Conservation (phyloP, 2,888 invertebrate species). For the Eupithecia insigniata region DNA sequence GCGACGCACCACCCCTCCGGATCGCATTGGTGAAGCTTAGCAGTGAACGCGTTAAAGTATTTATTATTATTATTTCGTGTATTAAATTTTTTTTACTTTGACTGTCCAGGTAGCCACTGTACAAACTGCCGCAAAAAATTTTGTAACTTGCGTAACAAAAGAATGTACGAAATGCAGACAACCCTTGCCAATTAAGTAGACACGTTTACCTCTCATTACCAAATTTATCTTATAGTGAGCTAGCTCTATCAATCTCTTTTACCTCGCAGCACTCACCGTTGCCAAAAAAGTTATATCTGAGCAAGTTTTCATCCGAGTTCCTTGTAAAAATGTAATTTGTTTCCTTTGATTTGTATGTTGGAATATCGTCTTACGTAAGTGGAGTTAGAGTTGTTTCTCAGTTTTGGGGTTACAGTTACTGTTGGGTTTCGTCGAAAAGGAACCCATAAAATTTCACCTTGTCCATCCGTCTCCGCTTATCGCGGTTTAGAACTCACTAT, state of each 20-base stretch:
- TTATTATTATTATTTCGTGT: too few species aligned
- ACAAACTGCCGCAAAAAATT: too few species aligned
- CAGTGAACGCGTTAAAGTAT: too few species aligned
- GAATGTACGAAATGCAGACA: too few species aligned
- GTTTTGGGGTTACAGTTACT: slow-evolving; percentile 2
- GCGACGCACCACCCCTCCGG: too few species aligned
- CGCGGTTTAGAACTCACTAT: too few species aligned
- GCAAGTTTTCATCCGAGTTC: slow-evolving; percentile 53
- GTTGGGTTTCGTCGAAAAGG: neutral
- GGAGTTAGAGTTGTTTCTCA: slow-evolving; percentile 29
- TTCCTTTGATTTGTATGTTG: slow-evolving; percentile 39
- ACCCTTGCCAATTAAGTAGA: too few species aligned
- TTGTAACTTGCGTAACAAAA: too few species aligned
- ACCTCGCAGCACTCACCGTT: slow-evolving; percentile 15
- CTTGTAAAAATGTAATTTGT: slow-evolving; percentile 61
- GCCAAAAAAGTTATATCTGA: slow-evolving; percentile 41
- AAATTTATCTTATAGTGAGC: slow-evolving; percentile 22
- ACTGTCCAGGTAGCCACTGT: too few species aligned
- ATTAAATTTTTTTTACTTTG: too few species aligned
- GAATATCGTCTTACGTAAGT: slow-evolving; percentile 18
- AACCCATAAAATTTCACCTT: neutral
- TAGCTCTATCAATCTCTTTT: neutral
- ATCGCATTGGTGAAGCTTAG: too few species aligned
- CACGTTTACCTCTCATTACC: too few species aligned
- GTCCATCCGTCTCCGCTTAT: neutral